Percentiles rank a stretch among this genome's conserved stretches.
phyloP scores from a whole-genome alignment of 35 echinoderm and acorn worm species.

The Heliocidaris erythrogramma region DNA sequence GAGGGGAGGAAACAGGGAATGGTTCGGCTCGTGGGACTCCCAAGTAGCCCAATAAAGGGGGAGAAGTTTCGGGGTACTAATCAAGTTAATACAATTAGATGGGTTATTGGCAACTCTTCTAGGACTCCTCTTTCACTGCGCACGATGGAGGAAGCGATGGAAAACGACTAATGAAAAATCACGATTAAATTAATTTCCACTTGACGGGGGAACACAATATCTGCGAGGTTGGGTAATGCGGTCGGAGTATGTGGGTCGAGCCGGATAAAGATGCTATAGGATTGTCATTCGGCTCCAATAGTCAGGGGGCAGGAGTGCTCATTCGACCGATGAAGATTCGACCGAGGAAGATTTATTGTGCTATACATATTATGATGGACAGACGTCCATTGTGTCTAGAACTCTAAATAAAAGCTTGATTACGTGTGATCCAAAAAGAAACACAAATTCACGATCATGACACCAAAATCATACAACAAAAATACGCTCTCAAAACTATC shows the following conservation, averaged over 20 bases:
- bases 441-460: background rate
- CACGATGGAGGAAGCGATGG: constrained; percentile 23
- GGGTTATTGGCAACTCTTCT: background rate
- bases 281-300: constrained; percentile 31
- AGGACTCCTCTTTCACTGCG: constrained; percentile 5
- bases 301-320: background rate
- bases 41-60: constrained; percentile 35
- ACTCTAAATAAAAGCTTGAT: too few species aligned
- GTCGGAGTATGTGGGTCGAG: constrained; percentile 29
- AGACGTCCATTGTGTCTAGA: background rate
- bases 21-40: constrained; percentile 24
- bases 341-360: background rate
- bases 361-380: background rate
- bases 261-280: constrained; percentile 49
- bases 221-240: constrained; percentile 21
- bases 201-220: constrained; percentile 59
- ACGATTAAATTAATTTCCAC: constrained; percentile 76
- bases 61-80: background rate
- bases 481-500: background rate
- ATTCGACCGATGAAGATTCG: background rate
- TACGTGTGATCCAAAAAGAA: background rate
- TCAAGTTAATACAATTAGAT: constrained; percentile 49
- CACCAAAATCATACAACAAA: background rate
- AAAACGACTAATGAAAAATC: constrained; percentile 66
- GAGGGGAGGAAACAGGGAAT: background rate